phyloP scores from a whole-genome alignment of 2,888 invertebrate species.

The Heliothis peltigera region DNA sequence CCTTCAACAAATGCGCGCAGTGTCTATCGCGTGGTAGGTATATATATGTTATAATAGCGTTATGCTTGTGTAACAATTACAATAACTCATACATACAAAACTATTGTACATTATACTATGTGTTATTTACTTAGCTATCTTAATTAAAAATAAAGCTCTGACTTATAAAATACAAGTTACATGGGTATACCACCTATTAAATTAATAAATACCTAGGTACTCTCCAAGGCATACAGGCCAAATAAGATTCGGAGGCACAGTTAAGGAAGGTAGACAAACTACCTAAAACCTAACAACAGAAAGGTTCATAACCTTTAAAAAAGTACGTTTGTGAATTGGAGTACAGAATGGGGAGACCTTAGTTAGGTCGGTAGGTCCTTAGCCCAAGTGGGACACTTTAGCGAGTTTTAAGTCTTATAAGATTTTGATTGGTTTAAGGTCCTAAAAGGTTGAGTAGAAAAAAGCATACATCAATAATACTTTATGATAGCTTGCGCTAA shows the following conservation, averaged over 20 bases:
- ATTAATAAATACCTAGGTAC: not conserved
- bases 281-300: constrained; percentile 13
- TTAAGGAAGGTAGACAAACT: not conserved
- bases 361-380: constrained; percentile 17
- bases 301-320: constrained; percentile 48
- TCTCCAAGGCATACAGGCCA: no score
- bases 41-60: constrained; percentile 56
- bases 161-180: no score
- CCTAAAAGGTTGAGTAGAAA: no score
- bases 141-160: not conserved
- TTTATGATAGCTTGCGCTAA: no score
- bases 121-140: not conserved
- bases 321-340: constrained; percentile 21
- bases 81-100: constrained; percentile 30
- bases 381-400: constrained; percentile 31
- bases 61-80: constrained; percentile 57
- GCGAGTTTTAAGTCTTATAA: constrained; percentile 13
- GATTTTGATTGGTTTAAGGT: no score
- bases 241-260: not conserved
- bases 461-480: no score
- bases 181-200: no score
- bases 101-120: not conserved
- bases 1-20: constrained; percentile 80
- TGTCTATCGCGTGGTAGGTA: constrained; percentile 69
- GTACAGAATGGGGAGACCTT: constrained; percentile 23